Conservation (phyloP, 2,797 vertebrate species). For the Anas flavirostris region DNA sequence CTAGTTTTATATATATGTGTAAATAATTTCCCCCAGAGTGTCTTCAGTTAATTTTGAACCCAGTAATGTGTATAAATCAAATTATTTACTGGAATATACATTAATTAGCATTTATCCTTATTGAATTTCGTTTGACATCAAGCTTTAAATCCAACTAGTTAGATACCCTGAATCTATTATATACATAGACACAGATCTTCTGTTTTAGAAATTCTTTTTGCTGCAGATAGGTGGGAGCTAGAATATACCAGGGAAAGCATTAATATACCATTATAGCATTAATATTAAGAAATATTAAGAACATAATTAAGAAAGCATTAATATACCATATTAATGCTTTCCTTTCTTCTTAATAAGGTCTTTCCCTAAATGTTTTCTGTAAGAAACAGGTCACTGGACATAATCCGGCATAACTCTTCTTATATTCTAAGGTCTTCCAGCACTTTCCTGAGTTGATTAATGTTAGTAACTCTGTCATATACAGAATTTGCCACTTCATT, state of each 20-base stretch:
- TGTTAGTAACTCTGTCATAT: background rate
- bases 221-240: background rate
- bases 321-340: background rate
- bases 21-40: background rate
- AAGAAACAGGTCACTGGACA: background rate
- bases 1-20: too few species aligned
- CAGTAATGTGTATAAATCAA: background rate
- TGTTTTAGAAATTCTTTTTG: background rate
- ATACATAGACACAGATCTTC: background rate
- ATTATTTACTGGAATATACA: constrained; percentile 44
- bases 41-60: constrained; percentile 10
- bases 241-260: background rate
- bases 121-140: constrained; percentile 35
- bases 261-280: background rate
- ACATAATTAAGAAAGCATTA: too few species aligned
- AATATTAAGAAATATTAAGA: too few species aligned
- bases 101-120: constrained; percentile 34
- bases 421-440: background rate
- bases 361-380: background rate
- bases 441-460: background rate
- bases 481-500: background rate
- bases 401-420: background rate
- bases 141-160: background rate
- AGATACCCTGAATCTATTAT: background rate
- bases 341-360: background rate